These are phyloP conservation scores for Ophioninae sp. DNA, from an alignment of 2,888 invertebrate species.

Conservation along the genomic window DNA sequence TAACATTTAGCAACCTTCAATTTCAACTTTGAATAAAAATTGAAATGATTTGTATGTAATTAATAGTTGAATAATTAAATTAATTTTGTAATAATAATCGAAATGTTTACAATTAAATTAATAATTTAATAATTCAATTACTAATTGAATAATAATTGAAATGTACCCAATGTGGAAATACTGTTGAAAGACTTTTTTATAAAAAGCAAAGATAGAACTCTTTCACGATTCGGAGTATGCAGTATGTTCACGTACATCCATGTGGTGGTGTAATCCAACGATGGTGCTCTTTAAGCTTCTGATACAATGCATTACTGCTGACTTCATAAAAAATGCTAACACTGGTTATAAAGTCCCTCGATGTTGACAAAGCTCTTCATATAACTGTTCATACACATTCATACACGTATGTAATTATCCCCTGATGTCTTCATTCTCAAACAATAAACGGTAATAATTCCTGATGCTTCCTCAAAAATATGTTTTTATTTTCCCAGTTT, in stretches of 20 bases:
- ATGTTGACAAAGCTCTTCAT: slow-evolving; percentile 13
- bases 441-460: slow-evolving; percentile 11
- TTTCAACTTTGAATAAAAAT: no score
- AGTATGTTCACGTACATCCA: neutral
- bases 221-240: neutral
- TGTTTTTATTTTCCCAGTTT: neutral
- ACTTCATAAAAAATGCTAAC: slow-evolving; percentile 13
- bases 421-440: slow-evolving; percentile 21
- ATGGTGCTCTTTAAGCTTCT: slow-evolving; percentile 10
- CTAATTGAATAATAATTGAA: neutral
- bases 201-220: neutral
- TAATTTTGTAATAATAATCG: neutral
- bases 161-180: slow-evolving; percentile 27
- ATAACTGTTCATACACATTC: slow-evolving; percentile 24
- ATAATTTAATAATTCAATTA: no score
- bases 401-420: slow-evolving; percentile 22
- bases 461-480: neutral
- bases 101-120: neutral
- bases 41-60: no score
- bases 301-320: slow-evolving; percentile 13
- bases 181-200: neutral
- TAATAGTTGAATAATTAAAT: no score
- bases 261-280: neutral
- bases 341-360: slow-evolving; percentile 26
- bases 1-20: no score